Evolutionary conservation across 2,113 vertebrate species (phyloP).

Genomic region (Pogona vitticeps): DNA sequence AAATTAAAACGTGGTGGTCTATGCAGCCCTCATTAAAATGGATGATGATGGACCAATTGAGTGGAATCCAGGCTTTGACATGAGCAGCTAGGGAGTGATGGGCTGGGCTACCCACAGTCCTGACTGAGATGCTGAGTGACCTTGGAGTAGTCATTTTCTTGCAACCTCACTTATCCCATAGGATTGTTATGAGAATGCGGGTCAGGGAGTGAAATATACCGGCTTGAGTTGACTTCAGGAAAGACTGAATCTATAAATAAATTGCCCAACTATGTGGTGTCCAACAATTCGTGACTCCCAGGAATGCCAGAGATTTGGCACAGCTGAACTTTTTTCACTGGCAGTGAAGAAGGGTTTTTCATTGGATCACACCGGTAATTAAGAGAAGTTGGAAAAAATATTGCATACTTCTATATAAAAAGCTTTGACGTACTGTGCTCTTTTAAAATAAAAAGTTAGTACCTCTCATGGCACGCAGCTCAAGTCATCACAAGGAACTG

Average conservation of each 20-base stretch:
- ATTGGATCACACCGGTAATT: not conserved
- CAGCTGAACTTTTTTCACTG: not conserved
- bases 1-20: not conserved
- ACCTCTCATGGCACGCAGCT: not conserved
- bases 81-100: not conserved
- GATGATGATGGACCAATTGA: not conserved
- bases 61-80: not conserved
- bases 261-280: too few species aligned
- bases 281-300: not conserved
- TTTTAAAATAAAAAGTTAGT: not conserved
- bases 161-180: too few species aligned
- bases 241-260: too few species aligned
- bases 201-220: too few species aligned
- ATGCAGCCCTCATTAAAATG: not conserved
- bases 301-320: not conserved
- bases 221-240: too few species aligned
- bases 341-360: not conserved
- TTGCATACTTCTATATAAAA: too few species aligned
- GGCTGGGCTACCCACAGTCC: too few species aligned
- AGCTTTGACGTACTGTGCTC: not conserved
- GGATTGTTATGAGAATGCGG: too few species aligned
- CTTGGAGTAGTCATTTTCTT: too few species aligned
- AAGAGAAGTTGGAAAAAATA: too few species aligned
- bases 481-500: not conserved
- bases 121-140: too few species aligned